These are phyloP conservation scores for Haliclona indistincta DNA, from an alignment of 37 sponge, comb jelly and placozoan genomes.

Conservation along the genomic window DNA sequence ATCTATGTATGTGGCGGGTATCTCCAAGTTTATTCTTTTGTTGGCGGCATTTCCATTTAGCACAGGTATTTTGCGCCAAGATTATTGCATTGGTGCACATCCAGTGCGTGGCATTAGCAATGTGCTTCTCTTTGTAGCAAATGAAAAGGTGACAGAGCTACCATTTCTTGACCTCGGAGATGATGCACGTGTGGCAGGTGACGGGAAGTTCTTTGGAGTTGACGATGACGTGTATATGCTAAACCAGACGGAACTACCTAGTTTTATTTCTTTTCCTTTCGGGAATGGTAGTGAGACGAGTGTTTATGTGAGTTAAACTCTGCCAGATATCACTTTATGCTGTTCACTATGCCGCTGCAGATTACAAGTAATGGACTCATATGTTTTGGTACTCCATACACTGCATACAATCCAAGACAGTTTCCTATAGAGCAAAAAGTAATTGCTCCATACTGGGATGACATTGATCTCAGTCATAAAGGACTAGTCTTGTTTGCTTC, in stretches of 20 bases:
- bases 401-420: background rate
- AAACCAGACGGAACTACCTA: background rate
- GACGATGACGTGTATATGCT: background rate
- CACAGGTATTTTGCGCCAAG: no score
- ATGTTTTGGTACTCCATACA: background rate
- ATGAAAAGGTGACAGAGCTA: no score
- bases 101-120: no score
- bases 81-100: no score
- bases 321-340: no score
- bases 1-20: no score
- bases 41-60: no score
- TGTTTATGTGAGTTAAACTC: background rate
- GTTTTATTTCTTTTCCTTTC: background rate
- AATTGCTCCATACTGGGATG: slow-evolving; percentile 9
- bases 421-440: background rate
- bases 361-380: background rate
- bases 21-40: no score
- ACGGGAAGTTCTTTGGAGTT: background rate
- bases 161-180: background rate
- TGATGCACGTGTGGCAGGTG: background rate
- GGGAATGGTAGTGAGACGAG: background rate
- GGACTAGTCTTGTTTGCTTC: background rate
- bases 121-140: no score
- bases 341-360: no score
- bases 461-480: background rate